Base-by-base conservation (phyloP, 35 echinoderm and acorn worm genomes). In the Strongylocentrotus purpuratus region DNA sequence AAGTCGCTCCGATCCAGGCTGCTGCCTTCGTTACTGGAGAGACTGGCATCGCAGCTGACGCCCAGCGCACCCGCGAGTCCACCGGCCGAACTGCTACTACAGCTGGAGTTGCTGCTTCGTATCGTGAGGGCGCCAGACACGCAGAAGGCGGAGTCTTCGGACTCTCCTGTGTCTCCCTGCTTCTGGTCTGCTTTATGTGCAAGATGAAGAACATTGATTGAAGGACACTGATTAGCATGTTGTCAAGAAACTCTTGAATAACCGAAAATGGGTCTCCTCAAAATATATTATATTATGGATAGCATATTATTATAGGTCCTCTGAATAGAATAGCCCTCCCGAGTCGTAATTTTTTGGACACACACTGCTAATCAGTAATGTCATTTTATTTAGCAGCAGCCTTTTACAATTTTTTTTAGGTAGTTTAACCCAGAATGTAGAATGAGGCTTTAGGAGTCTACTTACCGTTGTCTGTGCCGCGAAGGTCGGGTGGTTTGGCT, bases 81-180 rank as follows among this genome's bases (percentile, higher is more conserved):
- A 25, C 96, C 96, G 18, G 94, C 96, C 32, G 94, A 94, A 41
- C 97, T 97, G 94, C 96, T 97, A 85, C 97, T 96, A 47, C 94
- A 96, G 31, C 96, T 96, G 20, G 96, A 95, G 50, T 90, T 96
- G 87, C 96, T 97, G 89, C 98, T 98, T 41, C 95, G 96, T 89
- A 99, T 96, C 32, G 98, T 99, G 65, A 99, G 94, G n/a, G 95
- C 96, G 92, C 97, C 97, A 90, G 95, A 95, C 31, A 94, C 88
- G 71, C 94, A 99, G 52, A 95, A 98, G 15, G 92, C 52, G 9
- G 55, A 45, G 48, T 94, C 92, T 25, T 95, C 96, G 12, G 85
- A 93, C 31, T 92, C 59, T 28, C 96, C 94, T 86, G 4, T 58
- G 15, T 65, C 94, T 61, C 18, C 25, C 33, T 46, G 12, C 2